Conservation (phyloP, 2,797 vertebrate genomes). For the Nannoperca obscura region DNA sequence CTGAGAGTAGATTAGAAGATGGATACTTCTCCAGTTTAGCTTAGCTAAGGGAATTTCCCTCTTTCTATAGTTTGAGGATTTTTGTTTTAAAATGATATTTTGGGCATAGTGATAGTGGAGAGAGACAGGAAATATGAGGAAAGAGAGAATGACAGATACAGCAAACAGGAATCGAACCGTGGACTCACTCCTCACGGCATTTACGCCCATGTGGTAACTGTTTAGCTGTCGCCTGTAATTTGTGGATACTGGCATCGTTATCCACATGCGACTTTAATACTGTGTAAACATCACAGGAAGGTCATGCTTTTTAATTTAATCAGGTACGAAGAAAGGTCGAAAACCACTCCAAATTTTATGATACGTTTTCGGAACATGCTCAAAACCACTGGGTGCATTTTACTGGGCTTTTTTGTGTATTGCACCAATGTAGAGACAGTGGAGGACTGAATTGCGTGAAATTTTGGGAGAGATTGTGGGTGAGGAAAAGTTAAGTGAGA, state of each 20-base stretch:
- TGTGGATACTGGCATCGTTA: background rate
- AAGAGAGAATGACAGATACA: too few species aligned
- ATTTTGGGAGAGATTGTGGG: background rate
- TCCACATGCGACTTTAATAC: background rate
- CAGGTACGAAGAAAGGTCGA: conserved; percentile 3
- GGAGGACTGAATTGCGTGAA: background rate
- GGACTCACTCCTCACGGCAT: too few species aligned
- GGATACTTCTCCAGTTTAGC: background rate
- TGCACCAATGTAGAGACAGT: background rate
- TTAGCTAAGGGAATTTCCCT: background rate
- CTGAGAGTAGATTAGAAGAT: background rate
- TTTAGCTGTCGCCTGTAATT: too few species aligned
- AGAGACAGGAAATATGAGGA: too few species aligned
- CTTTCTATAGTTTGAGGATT: too few species aligned
- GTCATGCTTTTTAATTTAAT: background rate
- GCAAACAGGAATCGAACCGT: too few species aligned
- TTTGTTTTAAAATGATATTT: too few species aligned
- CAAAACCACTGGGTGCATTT: background rate
- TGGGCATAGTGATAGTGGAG: too few species aligned
- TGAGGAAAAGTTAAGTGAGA: background rate
- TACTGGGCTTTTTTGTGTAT: background rate
- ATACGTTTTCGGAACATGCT: background rate
- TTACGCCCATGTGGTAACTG: too few species aligned
- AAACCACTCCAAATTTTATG: background rate
- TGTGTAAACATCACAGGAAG: background rate